phyloP scores from a whole-genome alignment of 2,797 vertebrate species.

The Peromyscus attwateri region DNA sequence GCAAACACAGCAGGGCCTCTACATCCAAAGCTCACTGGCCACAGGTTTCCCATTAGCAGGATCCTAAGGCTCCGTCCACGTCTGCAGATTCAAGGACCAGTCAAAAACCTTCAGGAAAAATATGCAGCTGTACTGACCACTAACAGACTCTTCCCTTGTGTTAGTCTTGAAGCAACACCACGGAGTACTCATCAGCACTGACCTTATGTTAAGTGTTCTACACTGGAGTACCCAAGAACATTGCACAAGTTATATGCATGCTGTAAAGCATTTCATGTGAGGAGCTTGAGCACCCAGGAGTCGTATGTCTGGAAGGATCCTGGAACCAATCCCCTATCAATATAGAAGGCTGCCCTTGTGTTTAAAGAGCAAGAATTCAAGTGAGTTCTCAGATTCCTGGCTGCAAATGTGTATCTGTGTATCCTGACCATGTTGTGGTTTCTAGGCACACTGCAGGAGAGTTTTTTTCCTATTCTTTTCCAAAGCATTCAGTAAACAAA shows the following conservation, averaged over 20 bases:
- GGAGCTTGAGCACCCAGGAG: neutral
- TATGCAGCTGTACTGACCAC: no score
- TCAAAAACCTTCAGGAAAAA: neutral
- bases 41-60: neutral
- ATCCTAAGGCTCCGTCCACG: neutral
- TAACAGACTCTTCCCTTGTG: neutral
- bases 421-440: neutral
- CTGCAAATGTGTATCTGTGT: neutral
- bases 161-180: neutral
- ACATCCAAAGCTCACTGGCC: neutral
- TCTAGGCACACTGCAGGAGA: neutral
- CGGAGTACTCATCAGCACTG: neutral
- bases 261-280: neutral
- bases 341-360: neutral
- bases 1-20: neutral
- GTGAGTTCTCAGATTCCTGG: neutral
- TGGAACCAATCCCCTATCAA: neutral
- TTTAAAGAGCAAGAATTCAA: slow-evolving; percentile 7
- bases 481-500: slow-evolving; percentile 36
- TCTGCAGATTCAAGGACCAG: neutral
- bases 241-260: neutral
- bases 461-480: neutral
- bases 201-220: neutral
- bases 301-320: neutral
- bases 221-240: no score